These are phyloP conservation scores for Choloepus hoffmanni DNA, from an alignment of 2,113 vertebrate genomes.

Conservation along the genomic window DNA sequence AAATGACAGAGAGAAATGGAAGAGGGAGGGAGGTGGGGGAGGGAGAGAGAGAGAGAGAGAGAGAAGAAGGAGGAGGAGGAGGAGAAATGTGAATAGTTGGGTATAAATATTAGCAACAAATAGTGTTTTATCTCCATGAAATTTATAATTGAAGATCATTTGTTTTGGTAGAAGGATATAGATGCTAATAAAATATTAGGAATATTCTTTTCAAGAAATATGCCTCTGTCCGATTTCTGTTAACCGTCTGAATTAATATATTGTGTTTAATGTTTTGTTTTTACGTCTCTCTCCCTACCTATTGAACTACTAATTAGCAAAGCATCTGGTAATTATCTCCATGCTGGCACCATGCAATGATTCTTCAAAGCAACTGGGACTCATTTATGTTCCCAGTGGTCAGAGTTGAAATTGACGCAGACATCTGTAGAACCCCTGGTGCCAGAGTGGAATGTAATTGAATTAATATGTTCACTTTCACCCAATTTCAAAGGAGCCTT, in stretches of 20 bases:
- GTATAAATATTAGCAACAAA: not conserved
- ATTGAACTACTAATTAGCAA: slow-evolving; percentile 62
- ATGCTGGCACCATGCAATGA: slow-evolving; percentile 64
- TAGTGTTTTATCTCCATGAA: not conserved
- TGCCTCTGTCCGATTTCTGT: not conserved
- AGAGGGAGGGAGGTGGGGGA: not conserved
- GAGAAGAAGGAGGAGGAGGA: too few relatives aligned
- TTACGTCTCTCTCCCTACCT: slow-evolving; percentile 35
- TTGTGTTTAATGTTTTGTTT: slow-evolving; percentile 12
- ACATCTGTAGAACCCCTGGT: slow-evolving; percentile 51
- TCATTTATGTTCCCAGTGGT: slow-evolving; percentile 64
- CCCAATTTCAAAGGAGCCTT: slow-evolving; percentile 40
- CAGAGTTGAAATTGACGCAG: slow-evolving; percentile 69
- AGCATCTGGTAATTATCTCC: slow-evolving; percentile 74
- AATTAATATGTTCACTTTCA: slow-evolving; percentile 72
- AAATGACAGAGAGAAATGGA: too few relatives aligned
- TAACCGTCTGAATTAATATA: not conserved
- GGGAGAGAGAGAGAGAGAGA: too few relatives aligned
- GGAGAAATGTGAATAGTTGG: not conserved
- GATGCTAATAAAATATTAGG: not conserved
- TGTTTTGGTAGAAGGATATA: not conserved
- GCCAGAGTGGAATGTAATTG: slow-evolving; percentile 65
- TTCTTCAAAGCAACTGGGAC: slow-evolving; percentile 67
- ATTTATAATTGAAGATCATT: not conserved
- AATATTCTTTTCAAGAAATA: not conserved